Conservation (phyloP, 1,140 invertebrate genomes). For the Hycleus cichorii region DNA sequence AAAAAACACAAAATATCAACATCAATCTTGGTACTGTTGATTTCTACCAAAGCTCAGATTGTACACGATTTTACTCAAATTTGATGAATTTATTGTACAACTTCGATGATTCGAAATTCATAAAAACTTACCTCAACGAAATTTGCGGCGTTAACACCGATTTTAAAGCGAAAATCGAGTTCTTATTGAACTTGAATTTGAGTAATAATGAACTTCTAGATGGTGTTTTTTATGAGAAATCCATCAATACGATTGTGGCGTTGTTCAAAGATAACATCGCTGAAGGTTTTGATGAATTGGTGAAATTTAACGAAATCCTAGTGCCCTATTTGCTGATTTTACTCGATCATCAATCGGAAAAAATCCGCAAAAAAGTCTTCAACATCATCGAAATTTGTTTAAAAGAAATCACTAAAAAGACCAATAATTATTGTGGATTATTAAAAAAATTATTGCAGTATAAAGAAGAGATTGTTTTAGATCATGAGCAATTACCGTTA, state of each 20-base stretch:
- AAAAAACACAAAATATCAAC: slow-evolving; percentile 15
- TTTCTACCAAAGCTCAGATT: slow-evolving; percentile 8
- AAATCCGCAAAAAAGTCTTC: slow-evolving; percentile 42
- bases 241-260: slow-evolving; percentile 1
- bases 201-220: slow-evolving; percentile 3
- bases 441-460: slow-evolving; percentile 21
- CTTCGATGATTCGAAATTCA: no score
- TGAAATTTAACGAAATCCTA: neutral
- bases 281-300: no score
- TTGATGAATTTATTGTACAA: no score
- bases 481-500: slow-evolving; percentile 53
- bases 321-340: slow-evolving; percentile 43
- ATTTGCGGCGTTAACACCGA: neutral
- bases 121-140: no score
- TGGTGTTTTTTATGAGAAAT: slow-evolving; percentile 1
- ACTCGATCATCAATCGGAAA: slow-evolving; percentile 40
- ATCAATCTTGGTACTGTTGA: slow-evolving; percentile 10
- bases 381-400: slow-evolving; percentile 34
- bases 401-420: neutral
- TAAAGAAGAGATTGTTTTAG: slow-evolving; percentile 51
- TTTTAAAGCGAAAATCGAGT: slow-evolving; percentile 18
- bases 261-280: neutral
- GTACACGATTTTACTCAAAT: neutral
- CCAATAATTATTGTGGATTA: slow-evolving; percentile 5
- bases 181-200: slow-evolving; percentile 25